phyloP scores from a whole-genome alignment of 2,113 vertebrate species.

The Strigops habroptila region DNA sequence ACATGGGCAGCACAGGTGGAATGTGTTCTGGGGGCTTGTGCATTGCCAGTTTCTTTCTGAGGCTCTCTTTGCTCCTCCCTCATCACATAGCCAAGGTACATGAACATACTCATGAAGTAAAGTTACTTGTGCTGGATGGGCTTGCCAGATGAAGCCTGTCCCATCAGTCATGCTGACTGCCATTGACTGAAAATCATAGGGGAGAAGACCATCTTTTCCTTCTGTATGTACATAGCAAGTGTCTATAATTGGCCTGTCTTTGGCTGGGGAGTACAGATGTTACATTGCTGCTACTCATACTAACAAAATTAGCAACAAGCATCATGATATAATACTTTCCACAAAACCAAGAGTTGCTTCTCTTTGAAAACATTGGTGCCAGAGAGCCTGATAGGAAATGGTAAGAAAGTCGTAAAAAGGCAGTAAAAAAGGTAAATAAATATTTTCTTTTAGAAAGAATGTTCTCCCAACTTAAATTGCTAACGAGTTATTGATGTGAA shows the following conservation, averaged over 20 bases:
- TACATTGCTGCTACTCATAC: neutral
- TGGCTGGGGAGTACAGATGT: neutral
- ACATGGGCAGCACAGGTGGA: neutral
- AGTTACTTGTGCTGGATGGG: neutral
- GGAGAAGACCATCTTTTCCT: neutral
- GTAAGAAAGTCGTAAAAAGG: neutral
- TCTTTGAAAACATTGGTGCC: neutral
- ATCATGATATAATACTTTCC: neutral
- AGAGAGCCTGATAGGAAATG: neutral
- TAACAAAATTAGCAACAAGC: neutral
- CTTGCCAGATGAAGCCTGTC: neutral
- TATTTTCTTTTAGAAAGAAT: neutral
- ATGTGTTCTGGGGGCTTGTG: neutral
- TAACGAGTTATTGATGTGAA: neutral
- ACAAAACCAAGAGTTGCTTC: neutral
- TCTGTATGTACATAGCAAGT: neutral
- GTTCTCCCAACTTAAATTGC: neutral
- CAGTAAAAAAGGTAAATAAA: neutral
- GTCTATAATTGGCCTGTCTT: neutral
- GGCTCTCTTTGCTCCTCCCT: neutral
- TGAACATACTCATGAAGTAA: neutral
- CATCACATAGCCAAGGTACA: neutral
- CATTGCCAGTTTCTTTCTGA: neutral
- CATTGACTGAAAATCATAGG: neutral
- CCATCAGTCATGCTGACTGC: neutral